phyloP scores from a whole-genome alignment of 1,140 invertebrate species.

The Tenebrio molitor region DNA sequence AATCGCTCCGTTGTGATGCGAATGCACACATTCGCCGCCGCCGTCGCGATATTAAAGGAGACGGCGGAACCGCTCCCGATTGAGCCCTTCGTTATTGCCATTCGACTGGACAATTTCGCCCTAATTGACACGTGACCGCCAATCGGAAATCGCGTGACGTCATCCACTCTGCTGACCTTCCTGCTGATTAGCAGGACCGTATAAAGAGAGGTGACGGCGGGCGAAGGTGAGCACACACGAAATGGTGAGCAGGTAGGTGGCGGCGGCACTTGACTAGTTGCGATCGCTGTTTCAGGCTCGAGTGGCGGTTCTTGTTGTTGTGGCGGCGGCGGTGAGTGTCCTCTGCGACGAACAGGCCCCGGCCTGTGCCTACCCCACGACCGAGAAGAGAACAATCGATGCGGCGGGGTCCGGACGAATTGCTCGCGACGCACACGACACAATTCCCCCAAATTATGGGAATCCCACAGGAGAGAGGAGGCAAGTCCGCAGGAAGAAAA shows the following conservation, averaged over 20 bases:
- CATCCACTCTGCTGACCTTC: conserved; percentile 14
- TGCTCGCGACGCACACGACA: conserved; percentile 20
- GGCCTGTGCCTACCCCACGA: conserved; percentile 15
- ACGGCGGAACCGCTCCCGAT: conserved; percentile 7
- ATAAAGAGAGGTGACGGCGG: background rate
- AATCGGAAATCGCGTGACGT: too few relatives aligned
- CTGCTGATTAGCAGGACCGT: background rate
- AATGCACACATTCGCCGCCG: background rate
- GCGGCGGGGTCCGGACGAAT: conserved; percentile 23
- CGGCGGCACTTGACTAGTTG: conserved; percentile 6
- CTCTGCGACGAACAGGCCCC: conserved; percentile 12
- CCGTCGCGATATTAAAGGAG: conserved; percentile 7
- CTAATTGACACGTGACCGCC: too few relatives aligned
- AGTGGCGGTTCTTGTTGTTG: conserved; percentile 6
- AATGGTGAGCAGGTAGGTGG: background rate
- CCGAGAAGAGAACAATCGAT: conserved; percentile 23
- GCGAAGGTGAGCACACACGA: background rate
- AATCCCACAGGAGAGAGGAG: conserved; percentile 19
- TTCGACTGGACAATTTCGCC: background rate
- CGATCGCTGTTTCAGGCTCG: conserved; percentile 28
- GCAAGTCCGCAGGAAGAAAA: conserved; percentile 29
- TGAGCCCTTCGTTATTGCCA: background rate
- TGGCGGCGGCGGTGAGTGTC: conserved; percentile 4
- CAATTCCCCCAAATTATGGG: conserved; percentile 29
- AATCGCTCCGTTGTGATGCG: background rate